Evolutionary conservation across 2,113 vertebrate genomes (phyloP).

Genomic region (Platysteira castanea): DNA sequence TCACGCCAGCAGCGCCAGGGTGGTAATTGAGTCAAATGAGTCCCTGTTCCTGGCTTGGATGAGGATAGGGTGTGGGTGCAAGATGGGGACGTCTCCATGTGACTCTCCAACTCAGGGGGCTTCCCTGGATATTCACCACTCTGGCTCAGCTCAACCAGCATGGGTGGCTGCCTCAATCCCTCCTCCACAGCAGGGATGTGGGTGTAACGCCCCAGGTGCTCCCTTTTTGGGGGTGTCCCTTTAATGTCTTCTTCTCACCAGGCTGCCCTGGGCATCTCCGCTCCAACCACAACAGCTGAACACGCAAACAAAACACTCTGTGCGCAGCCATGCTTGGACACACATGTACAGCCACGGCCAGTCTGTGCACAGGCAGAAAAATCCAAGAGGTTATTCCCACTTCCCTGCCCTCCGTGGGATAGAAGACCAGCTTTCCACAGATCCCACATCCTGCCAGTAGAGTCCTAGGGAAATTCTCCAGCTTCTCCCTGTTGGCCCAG

Average conservation of each 20-base stretch:
- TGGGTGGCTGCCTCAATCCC: neutral
- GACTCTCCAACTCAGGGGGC: neutral
- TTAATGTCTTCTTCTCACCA: neutral
- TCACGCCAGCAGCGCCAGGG: accelerated
- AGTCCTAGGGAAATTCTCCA: neutral
- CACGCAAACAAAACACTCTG: neutral
- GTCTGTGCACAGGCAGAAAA: neutral
- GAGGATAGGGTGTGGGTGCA: neutral
- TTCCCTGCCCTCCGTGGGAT: neutral
- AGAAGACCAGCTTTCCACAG: neutral
- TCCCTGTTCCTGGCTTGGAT: neutral
- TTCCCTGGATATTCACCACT: neutral
- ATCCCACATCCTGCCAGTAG: neutral
- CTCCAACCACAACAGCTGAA: neutral
- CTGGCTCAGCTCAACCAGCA: neutral
- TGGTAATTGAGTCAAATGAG: neutral
- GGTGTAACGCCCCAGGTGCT: neutral
- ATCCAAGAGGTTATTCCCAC: neutral
- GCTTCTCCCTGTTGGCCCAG: neutral
- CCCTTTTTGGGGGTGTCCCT: neutral
- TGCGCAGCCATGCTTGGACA: neutral
- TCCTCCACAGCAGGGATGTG: neutral
- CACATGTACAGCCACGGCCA: accelerated
- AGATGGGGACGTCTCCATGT: neutral
- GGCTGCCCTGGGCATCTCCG: neutral